Evolutionary conservation across 2,797 vertebrate species (phyloP).

Genomic region (Momotus momota): DNA sequence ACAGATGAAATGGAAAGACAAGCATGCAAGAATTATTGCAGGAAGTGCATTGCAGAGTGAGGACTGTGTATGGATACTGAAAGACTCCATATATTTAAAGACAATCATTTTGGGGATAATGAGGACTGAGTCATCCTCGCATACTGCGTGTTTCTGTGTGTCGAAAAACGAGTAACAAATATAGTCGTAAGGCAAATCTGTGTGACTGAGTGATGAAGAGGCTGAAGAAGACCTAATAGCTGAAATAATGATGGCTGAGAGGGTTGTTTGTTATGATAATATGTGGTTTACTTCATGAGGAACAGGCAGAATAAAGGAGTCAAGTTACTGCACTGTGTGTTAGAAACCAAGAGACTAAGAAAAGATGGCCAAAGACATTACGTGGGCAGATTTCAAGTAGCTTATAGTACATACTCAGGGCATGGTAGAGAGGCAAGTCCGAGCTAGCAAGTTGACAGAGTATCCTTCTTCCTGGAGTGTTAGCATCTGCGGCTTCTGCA

Average conservation of each 20-base stretch:
- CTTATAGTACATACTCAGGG: background rate
- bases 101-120: background rate
- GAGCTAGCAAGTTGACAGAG: background rate
- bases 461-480: background rate
- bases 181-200: constrained; percentile 39
- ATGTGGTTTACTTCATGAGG: constrained; percentile 11
- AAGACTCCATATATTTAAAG: constrained; percentile 40
- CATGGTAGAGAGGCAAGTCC: accelerated
- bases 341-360: background rate
- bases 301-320: background rate
- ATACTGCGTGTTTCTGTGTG: background rate
- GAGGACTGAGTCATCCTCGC: constrained; percentile 38
- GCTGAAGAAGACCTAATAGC: constrained; percentile 38
- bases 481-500: background rate
- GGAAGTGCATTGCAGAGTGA: background rate
- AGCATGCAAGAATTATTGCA: background rate
- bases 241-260: constrained; percentile 14
- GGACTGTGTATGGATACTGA: background rate
- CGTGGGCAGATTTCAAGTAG: background rate
- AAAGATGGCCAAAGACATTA: background rate
- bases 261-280: constrained; percentile 9
- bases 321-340: background rate
- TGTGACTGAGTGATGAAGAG: constrained; percentile 14
- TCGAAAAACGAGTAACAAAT: constrained; percentile 42
- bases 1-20: background rate